Base-by-base conservation (phyloP, 2,113 vertebrate genomes). In the Odontesthes bonariensis region DNA sequence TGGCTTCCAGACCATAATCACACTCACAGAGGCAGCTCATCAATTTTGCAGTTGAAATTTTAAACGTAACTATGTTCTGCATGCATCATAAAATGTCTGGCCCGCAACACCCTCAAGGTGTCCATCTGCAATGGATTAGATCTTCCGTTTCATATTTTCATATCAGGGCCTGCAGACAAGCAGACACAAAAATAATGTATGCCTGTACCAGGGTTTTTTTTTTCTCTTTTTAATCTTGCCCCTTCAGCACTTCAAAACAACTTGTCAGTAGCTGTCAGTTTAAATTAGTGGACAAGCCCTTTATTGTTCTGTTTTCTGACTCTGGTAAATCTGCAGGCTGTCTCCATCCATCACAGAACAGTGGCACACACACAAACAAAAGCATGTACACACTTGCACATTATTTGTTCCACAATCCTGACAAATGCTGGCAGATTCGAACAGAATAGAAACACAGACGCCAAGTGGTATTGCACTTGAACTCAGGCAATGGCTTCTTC, bases 241-340 rank as follows among this genome's bases (percentile, higher is more conserved):
- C 89, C 85, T 80, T 79, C 74, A 82, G 82, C 81, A 85, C 84
- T 88, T 89, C 85, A 89, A 86, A 91, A 86, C 82, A 89, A 82
- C 81, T 81, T 86, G 82, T 89, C 85, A 91, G 79, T 68, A 60
- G 88, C 86, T 90, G 90, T 90, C 90, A 82, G 58, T 89, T 88
- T 83, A 81, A 86, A 90, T 91, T 90, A 91, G 67, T 10, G 17
- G 68, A 87, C 58, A 57, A 60, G 54, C 75, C 70, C 75, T 83
- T 86, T 80, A 73, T 9, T 14, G 31, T 59, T 64, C 57, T 65
- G 74, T 79, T 85, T 70, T 84, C 63, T 85, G 83, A 89, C 73
- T 83, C 76, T 69, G 83, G 81, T 76, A 82, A 89, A 91, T 90
- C 85, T 91, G 79, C 74, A 77, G 85, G 69, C 85, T 88, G 82